Percentiles rank a stretch among this genome's conserved stretches.
Evolutionary conservation across 2,888 invertebrate species (phyloP).

Genomic region (Leuctra nigra): DNA sequence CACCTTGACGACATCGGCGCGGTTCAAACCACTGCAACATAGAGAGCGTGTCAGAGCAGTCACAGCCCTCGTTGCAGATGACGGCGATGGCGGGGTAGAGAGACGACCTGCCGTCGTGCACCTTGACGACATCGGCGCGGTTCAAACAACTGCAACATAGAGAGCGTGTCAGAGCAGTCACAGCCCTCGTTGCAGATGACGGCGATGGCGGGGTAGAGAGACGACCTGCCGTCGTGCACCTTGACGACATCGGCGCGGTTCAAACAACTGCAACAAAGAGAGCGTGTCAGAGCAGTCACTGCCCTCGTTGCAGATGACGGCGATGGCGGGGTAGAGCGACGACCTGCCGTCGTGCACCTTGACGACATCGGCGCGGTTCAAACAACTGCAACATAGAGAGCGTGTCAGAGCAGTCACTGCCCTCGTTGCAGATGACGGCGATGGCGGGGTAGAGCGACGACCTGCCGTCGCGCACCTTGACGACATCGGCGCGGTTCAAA

Average conservation of each 20-base stretch:
- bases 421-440: constrained; percentile 75
- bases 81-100: constrained; percentile 70
- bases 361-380: constrained; percentile 75
- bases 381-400: constrained; percentile 66
- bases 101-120: constrained; percentile 73
- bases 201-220: constrained; percentile 66
- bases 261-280: constrained; percentile 67
- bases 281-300: too few species aligned
- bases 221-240: constrained; percentile 74
- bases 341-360: constrained; percentile 78
- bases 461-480: constrained; percentile 78
- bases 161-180: too few species aligned
- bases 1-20: constrained; percentile 77
- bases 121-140: constrained; percentile 75
- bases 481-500: constrained; percentile 72
- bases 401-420: too few species aligned
- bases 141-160: constrained; percentile 69
- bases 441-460: constrained; percentile 67
- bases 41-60: too few species aligned
- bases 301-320: constrained; percentile 74
- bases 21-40: constrained; percentile 67
- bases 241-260: constrained; percentile 77
- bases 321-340: constrained; percentile 65
- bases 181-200: constrained; percentile 75
- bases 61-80: constrained; percentile 72